Base-by-base conservation (phyloP, 2,113 vertebrate genomes). In the Emydura subglobosa region DNA sequence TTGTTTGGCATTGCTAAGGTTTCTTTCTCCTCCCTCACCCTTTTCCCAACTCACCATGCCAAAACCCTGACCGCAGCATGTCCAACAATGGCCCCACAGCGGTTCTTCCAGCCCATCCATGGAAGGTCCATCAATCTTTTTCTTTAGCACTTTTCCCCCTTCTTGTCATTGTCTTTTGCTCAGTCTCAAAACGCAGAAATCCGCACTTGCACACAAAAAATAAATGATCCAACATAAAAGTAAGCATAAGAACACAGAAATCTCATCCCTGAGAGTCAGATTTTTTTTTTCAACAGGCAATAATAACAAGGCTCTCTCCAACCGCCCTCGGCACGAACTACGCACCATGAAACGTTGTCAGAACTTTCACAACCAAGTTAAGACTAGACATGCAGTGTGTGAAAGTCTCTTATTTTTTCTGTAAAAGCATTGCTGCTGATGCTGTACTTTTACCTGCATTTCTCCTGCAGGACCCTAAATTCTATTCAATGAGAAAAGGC, bases 221-320 rank as follows among this genome's bases (percentile, higher is more conserved):
- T 47, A 86, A 91, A 55, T 13, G 24, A 8, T 49, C 86, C 95
- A 87, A 80, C 61, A 1, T 44, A 96, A 90, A 85, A 93, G 42
- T 81, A 86, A 0, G 83, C 79, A 88, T 80, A 68, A 89, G 92
- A 94, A 87, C 49, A 93, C 93, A 93, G 82, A 94, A 95, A 96
- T 96, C 95, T 98, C 95, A 87, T 98, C 98, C 98, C 98, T 98
- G 98, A 98, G 98, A 98, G 93, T 97, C 95, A 88, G 93, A 72
- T 68, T 7, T 29, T 80, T 92, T 25, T 51, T 55, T 17, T 76
- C 90, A 92, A 31, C 91, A 97, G 97, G 94, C 95, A 96, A 91
- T 74, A 83, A 96, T 87, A 94, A n/a, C 92, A 92, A 95, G 91
- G 83, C 91, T 94, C 91, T 86, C 94, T 93, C 95, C 97, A 88